phyloP scores from a whole-genome alignment of 2,888 invertebrate species.

The Hedychridium roseum region DNA sequence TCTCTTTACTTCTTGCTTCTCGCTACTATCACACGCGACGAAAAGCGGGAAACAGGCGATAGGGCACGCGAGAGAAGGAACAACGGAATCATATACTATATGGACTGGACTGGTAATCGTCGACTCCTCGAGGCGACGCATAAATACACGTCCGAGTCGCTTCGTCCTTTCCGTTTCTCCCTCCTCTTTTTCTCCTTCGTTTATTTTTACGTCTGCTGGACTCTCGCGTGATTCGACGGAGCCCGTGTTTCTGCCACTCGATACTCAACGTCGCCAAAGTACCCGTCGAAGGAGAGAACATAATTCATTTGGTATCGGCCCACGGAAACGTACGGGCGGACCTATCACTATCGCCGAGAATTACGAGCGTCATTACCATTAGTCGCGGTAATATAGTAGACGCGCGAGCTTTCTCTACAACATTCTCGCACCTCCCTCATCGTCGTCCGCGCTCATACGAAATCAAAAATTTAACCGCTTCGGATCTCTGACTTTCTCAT shows the following conservation, averaged over 20 bases:
- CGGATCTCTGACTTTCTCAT: too few relatives aligned
- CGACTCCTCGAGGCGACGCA: constrained; percentile 15
- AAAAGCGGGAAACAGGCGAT: constrained; percentile 15
- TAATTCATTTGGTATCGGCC: constrained; percentile 44
- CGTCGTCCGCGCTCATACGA: too few relatives aligned
- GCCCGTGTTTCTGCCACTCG: constrained; percentile 3
- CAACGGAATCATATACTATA: constrained; percentile 22
- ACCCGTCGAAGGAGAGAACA: constrained; percentile 13
- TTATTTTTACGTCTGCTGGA: neutral
- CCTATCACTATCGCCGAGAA: constrained; percentile 46
- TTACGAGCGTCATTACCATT: constrained; percentile 56
- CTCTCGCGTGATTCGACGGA: constrained; percentile 28
- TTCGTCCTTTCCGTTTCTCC: too few relatives aligned
- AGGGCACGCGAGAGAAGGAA: constrained; percentile 23
- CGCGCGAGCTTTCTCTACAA: too few relatives aligned
- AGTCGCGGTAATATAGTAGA: constrained; percentile 46
- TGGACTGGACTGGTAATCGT: constrained; percentile 26
- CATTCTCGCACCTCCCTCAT: too few relatives aligned
- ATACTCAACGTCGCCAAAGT: constrained; percentile 14
- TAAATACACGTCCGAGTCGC: constrained; percentile 29
- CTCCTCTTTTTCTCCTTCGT: constrained; percentile 3
- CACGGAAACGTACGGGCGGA: constrained; percentile 22
- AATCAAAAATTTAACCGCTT: too few relatives aligned
- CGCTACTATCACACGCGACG: too few relatives aligned
- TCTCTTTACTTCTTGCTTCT: too few relatives aligned